Base-by-base conservation (phyloP, 1,140 invertebrate genomes). In the Chlorops oryzae region DNA sequence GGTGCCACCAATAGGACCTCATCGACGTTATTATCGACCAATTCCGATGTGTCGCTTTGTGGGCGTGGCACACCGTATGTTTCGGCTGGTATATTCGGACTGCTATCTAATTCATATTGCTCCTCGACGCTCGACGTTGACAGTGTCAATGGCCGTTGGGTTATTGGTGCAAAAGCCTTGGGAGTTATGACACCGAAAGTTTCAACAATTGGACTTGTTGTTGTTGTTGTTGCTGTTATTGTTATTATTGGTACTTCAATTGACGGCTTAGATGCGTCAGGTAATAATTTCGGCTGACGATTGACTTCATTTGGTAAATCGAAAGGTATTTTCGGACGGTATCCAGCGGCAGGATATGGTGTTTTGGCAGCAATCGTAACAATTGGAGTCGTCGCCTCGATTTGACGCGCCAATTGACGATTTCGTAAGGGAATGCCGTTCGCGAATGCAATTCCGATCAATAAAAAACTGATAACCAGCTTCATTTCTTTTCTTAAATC, bases 281-380 rank as follows among this genome's bases (percentile, higher is more conserved):
- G 21, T 23, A 43, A 21, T 47, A 38, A 54, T 27, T 25, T 59
- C 51, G 34, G 61, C 55, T 52, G 62, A 52, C 42, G 47, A n/a
- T n/a, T n/a, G n/a, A n/a, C n/a, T 35, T 66, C 62, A 37, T 46
- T 56, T 51, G 65, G 65, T 39, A 69, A 49, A 17, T 56, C 63
- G 25, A 69, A 69, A 3, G 65, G 25, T 12, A 69, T 59, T 15
- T 47, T 55, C 5, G 65, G 65, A 9, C 65, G 58, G 40, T 68
- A 69, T 4, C 65, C 65, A 18, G 65, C 63, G 3, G 63, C 58
- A 18, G 65, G 65, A 50, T 69, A 69, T 4, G 63, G 63, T 2
- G 65, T 68, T 13, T 41, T 47, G 2, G 35, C 32, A 18, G 37
- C 32, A 17, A 47, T 37, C 9, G 40, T 24, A 20, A 40, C 17